phyloP scores from a whole-genome alignment of 2,888 invertebrate species.

The Pelosia muscerda region DNA sequence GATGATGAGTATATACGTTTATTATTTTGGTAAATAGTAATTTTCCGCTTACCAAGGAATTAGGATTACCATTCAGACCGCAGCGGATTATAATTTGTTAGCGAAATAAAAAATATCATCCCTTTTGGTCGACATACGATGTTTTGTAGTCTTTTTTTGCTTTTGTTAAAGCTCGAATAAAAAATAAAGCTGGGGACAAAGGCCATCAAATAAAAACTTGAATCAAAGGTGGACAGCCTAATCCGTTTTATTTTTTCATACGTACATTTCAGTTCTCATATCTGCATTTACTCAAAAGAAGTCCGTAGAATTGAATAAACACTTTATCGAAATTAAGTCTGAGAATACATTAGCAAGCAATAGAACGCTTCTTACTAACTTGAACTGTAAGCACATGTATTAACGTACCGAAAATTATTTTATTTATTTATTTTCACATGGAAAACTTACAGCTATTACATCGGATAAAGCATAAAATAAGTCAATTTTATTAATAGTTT shows the following conservation, averaged over 20 bases:
- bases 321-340: no score
- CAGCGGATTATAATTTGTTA: background rate
- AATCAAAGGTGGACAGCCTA: background rate
- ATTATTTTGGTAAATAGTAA: background rate
- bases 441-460: no score
- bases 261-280: background rate
- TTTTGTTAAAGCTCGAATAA: background rate
- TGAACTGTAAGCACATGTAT: no score
- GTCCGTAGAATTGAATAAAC: background rate
- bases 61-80: background rate
- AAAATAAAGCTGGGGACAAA: background rate
- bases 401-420: no score
- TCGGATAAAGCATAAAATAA: no score
- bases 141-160: background rate
- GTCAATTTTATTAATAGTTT: no score
- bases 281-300: background rate
- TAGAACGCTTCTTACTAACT: no score
- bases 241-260: background rate
- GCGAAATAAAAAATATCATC: background rate
- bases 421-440: no score
- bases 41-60: background rate
- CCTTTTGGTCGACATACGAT: background rate
- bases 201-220: background rate
- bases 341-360: no score
- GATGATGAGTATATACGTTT: background rate